A percentile compares a stretch with the other conserved stretches of the same genome.
phyloP scores from a whole-genome alignment of 2,113 vertebrate genomes.

The Numenius arquata region DNA sequence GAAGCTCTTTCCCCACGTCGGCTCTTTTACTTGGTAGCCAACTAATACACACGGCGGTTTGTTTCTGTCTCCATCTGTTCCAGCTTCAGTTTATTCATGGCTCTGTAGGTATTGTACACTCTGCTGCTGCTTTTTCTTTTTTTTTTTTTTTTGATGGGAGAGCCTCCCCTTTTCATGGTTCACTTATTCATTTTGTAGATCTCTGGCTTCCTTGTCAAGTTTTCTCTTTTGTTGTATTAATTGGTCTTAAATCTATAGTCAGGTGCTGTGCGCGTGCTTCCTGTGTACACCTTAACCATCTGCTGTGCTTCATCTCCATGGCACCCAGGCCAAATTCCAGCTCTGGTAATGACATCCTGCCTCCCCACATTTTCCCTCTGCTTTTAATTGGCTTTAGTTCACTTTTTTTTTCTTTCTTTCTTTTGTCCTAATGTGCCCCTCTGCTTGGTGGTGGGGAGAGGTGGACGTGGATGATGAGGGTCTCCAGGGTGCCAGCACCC shows the following conservation, averaged over 20 bases:
- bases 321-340: slow-evolving; percentile 59
- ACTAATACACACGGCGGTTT: neutral
- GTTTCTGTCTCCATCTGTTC: slow-evolving; percentile 62
- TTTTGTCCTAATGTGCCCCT: neutral
- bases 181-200: slow-evolving; percentile 53
- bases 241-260: slow-evolving; percentile 43
- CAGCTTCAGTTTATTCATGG: slow-evolving; percentile 49
- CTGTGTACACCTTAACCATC: slow-evolving; percentile 58
- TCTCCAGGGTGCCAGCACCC: neutral
- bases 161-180: slow-evolving; percentile 47
- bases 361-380: neutral
- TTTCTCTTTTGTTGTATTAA: slow-evolving; percentile 58
- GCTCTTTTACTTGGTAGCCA: slow-evolving; percentile 28
- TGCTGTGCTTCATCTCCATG: slow-evolving; percentile 61
- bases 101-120: slow-evolving; percentile 55
- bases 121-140: neutral
- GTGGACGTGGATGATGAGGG: neutral
- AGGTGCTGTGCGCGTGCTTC: slow-evolving; percentile 8
- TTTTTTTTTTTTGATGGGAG: neutral
- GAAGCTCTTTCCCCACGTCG: neutral
- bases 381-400: slow-evolving; percentile 11
- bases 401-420: neutral
- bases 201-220: slow-evolving; percentile 47
- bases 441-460: accelerated
- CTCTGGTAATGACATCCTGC: slow-evolving; percentile 32